Evolutionary conservation across 2,888 invertebrate species (phyloP).

Genomic region (Drosophila parthenogenetica): DNA sequence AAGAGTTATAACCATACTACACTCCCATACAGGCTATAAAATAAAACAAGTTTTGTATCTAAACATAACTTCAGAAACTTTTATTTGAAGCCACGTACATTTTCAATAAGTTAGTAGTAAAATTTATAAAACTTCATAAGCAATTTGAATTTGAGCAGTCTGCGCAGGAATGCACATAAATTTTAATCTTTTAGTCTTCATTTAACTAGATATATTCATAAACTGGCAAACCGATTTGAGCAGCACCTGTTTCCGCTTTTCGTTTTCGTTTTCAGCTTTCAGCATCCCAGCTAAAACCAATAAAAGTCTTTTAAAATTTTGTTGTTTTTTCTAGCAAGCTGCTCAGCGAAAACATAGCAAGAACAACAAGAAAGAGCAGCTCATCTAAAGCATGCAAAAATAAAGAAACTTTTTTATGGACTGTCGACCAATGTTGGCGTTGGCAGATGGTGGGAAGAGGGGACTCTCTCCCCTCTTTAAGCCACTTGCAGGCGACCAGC

Average conservation of each 20-base stretch:
- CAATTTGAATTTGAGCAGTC: not conserved
- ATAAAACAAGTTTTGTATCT: no score
- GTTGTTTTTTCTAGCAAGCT: slow-evolving; percentile 17
- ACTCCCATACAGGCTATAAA: no score
- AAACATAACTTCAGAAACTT: no score
- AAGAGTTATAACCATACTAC: no score
- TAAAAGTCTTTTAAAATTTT: slow-evolving; percentile 55
- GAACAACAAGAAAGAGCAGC: slow-evolving; percentile 9
- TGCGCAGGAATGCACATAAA: slow-evolving; percentile 1
- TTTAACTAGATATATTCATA: slow-evolving; percentile 9
- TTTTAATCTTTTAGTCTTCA: not conserved
- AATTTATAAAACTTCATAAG: not conserved
- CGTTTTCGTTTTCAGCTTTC: slow-evolving; percentile 9
- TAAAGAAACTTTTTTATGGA: slow-evolving; percentile 37
- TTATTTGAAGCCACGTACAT: no score
- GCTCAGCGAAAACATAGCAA: slow-evolving; percentile 12
- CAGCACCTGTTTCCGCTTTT: slow-evolving; percentile 36
- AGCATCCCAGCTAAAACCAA: slow-evolving; percentile 54
- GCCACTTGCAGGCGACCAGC: slow-evolving; percentile 55
- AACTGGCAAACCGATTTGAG: slow-evolving; percentile 10
- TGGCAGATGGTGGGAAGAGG: slow-evolving; percentile 4
- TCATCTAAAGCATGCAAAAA: slow-evolving; percentile 27
- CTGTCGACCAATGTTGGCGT: slow-evolving; percentile 58
- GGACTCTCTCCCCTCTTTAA: slow-evolving; percentile 34
- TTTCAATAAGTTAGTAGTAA: no score